Percentiles rank a stretch among this genome's conserved stretches.
These are phyloP conservation scores for Monomorium pharaonis DNA, from an alignment of 1,140 invertebrate species.

Conservation along the genomic window DNA sequence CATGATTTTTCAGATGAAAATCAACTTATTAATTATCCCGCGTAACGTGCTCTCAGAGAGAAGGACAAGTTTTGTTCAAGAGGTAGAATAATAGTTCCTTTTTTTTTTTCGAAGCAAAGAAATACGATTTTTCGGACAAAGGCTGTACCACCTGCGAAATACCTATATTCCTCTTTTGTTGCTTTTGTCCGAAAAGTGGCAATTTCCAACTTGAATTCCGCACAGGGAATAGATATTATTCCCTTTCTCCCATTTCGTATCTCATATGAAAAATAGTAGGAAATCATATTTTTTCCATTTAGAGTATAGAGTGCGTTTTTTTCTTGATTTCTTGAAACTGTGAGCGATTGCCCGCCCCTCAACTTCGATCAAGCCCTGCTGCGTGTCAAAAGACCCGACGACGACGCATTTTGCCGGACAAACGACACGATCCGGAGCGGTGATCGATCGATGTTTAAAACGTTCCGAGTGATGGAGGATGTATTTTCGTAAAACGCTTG, in stretches of 20 bases:
- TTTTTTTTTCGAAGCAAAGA: neutral
- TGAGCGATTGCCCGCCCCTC: neutral
- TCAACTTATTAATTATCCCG: neutral
- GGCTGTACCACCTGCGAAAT: neutral
- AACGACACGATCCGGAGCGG: conserved; percentile 18
- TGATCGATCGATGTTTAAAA: conserved; percentile 47
- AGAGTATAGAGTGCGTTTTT: no score
- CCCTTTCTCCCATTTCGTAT: neutral
- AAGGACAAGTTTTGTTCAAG: neutral
- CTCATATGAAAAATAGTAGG: neutral
- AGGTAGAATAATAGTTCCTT: neutral
- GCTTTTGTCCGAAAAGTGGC: conserved; percentile 1
- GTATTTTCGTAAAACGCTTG: conserved; percentile 40
- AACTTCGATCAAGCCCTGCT: neutral
- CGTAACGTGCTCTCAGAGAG: neutral
- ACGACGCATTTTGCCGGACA: conserved; percentile 29
- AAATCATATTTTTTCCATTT: neutral
- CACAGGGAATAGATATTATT: conserved; percentile 19
- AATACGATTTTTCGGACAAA: conserved; percentile 12
- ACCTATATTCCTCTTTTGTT: neutral
- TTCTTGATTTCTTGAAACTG: neutral
- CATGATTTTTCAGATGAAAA: neutral
- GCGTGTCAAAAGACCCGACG: conserved; percentile 1
- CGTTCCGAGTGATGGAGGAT: neutral
- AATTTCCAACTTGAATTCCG: conserved; percentile 18